Conservation (phyloP, 2,113 vertebrate genomes). For the Orthonyx spaldingii region DNA sequence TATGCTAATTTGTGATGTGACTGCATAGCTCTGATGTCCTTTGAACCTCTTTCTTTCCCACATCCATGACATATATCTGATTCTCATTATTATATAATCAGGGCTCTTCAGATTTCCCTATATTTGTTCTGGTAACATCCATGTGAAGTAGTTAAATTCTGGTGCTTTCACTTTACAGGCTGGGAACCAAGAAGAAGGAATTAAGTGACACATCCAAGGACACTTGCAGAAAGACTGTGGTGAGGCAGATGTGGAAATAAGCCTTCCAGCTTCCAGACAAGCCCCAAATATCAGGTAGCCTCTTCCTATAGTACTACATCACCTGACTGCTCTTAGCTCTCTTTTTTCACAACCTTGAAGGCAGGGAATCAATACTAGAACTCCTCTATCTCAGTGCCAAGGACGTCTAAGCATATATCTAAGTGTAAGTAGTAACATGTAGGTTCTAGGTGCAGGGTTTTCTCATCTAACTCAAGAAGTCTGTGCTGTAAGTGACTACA, state of each 20-base stretch:
- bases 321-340: not conserved
- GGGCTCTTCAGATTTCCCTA: not conserved
- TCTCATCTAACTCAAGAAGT: not conserved
- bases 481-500: not conserved
- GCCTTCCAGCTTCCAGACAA: not conserved
- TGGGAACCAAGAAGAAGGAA: not conserved
- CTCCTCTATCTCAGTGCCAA: not conserved
- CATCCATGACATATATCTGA: not conserved
- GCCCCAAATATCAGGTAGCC: not conserved
- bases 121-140: not conserved
- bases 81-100: not conserved
- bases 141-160: not conserved
- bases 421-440: not conserved
- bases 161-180: not conserved
- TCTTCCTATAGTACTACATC: not conserved
- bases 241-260: not conserved
- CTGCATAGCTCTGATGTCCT: not conserved
- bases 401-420: not conserved
- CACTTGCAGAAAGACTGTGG: not conserved
- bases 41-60: conserved; percentile 19
- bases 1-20: not conserved
- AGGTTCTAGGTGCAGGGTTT: not conserved
- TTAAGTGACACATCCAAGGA: not conserved
- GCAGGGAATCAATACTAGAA: not conserved
- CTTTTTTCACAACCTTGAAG: not conserved